Base-by-base conservation (phyloP, 92 coral and sea anemone genomes). In the Zoanthus sociatus region DNA sequence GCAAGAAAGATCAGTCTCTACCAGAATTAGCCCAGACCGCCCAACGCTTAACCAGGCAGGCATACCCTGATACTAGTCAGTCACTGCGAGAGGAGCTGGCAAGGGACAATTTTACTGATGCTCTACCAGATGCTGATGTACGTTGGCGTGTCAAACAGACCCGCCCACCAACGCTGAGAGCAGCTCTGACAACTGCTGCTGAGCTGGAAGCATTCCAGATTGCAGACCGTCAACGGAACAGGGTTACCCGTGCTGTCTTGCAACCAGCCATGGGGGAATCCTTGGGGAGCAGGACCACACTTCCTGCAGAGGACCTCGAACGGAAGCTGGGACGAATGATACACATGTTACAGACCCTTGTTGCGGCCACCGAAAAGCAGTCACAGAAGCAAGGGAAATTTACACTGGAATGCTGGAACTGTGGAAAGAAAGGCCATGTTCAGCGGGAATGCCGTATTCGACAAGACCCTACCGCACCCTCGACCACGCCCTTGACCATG, bases 31-130 rank as follows among this genome's bases (percentile, higher is more conserved):
- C 89, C 5, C 88, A 91, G 71, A 84, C 77, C 4, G 51, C 88
- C 58, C 82, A 79, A 21, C 71, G 91, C 66, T 73, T 88, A 7
- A 78, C 89, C 60, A 45, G 84, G 16, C 87, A 67, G 78, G 86
- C 92, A 1, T 84, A 71, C 70, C 92, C 94, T 5, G 88, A 88
- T 17, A 90, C 90, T 9, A 87, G 92, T 5, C 79, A 82, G 10
- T 61, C 77, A 73, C n/a, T 85, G 45, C 63, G 87, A 26, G 94
- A 92, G 51, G 75, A 79, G 32, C 87, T 88, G 20, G 94, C 92
- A 14, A 45, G 88, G 9, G 92, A 92, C 76, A 84, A 88, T 66
- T 88, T 92, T 79, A 84, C 88, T 2, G 94, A 92, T 48, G 88
- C 89, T n/a, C 76, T 91, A n/a, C 63, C 20, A 7, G 91, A 91